These are phyloP conservation scores for Paramormyrops kingsleyae DNA, from an alignment of 2,113 vertebrate genomes.

Conservation along the genomic window DNA sequence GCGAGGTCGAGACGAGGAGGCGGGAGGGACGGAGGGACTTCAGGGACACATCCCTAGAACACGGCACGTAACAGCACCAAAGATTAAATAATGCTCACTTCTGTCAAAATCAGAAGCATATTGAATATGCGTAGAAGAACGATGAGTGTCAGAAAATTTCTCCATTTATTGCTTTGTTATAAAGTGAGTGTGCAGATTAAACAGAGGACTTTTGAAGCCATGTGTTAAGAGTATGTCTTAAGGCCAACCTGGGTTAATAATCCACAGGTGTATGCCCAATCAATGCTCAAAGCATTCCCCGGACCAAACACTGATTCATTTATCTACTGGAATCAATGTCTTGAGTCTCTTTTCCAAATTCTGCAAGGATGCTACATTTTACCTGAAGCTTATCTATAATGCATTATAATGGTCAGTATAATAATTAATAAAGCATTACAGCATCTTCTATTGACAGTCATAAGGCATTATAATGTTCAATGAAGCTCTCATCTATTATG, in stretches of 20 bases:
- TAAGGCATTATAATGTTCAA: neutral
- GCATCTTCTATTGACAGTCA: neutral
- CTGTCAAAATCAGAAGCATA: neutral
- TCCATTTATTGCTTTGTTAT: neutral
- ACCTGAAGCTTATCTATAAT: neutral
- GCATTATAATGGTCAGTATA: neutral
- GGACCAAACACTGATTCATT: neutral
- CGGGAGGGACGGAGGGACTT: too few species aligned
- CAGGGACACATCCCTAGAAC: too few species aligned
- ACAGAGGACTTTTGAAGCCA: neutral
- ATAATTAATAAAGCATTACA: neutral
- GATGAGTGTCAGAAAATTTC: neutral
- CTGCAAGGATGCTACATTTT: neutral
- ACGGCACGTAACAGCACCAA: too few species aligned
- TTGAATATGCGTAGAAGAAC: neutral
- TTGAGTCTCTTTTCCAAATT: neutral
- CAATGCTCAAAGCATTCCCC: neutral
- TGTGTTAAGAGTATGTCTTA: neutral
- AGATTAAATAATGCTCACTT: neutral
- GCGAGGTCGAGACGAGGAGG: too few species aligned
- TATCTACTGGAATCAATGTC: neutral
- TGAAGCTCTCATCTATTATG: neutral
- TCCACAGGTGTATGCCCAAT: neutral
- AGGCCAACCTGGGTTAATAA: neutral
- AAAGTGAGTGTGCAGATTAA: neutral